Percentiles rank a stretch among this genome's conserved stretches.
Evolutionary conservation across 1,140 invertebrate genomes (phyloP).

Genomic region (Drosophila sp.): DNA sequence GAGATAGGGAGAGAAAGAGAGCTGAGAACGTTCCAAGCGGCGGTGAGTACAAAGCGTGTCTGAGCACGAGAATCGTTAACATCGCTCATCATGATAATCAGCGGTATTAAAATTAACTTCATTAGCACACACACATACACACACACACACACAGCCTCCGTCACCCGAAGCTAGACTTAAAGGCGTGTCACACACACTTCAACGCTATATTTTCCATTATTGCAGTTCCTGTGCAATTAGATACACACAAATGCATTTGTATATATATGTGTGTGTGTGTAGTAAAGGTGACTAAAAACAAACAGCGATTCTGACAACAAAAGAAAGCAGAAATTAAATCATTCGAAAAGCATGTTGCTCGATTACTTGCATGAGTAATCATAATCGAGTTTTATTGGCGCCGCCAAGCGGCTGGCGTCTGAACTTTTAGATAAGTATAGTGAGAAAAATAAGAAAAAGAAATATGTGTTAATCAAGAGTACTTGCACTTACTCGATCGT

Average conservation of each 20-base stretch:
- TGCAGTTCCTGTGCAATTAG: conserved; percentile 36
- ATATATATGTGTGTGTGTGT: conserved; percentile 1
- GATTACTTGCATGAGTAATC: conserved; percentile 62
- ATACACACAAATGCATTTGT: background rate
- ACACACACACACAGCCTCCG: conserved; percentile 9
- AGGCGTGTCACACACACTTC: conserved; percentile 24
- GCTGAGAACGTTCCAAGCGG: conserved; percentile 41
- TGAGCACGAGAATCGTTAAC: conserved; percentile 38
- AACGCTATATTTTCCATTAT: conserved; percentile 11
- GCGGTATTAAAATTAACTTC: conserved; percentile 75
- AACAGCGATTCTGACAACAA: conserved; percentile 34
- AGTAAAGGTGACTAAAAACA: conserved; percentile 62
- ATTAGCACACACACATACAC: conserved; percentile 39
- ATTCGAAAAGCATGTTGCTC: conserved; percentile 25
- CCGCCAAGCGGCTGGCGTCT: conserved; percentile 51
- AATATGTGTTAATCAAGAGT: conserved; percentile 67
- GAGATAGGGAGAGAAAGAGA: conserved; percentile 31
- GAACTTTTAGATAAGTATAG: conserved; percentile 52
- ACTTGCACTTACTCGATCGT: conserved; percentile 10
- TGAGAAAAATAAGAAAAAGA: conserved; percentile 26
- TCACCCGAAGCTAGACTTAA: conserved; percentile 12
- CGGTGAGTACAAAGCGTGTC: conserved; percentile 64
- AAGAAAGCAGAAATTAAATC: conserved; percentile 30
- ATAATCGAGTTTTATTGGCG: conserved; percentile 56
- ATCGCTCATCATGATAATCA: conserved; percentile 44